A percentile compares a stretch with the other conserved stretches of the same genome.
Evolutionary conservation across 2,113 vertebrate genomes (phyloP).

Genomic region (Gobiocypris rarus): DNA sequence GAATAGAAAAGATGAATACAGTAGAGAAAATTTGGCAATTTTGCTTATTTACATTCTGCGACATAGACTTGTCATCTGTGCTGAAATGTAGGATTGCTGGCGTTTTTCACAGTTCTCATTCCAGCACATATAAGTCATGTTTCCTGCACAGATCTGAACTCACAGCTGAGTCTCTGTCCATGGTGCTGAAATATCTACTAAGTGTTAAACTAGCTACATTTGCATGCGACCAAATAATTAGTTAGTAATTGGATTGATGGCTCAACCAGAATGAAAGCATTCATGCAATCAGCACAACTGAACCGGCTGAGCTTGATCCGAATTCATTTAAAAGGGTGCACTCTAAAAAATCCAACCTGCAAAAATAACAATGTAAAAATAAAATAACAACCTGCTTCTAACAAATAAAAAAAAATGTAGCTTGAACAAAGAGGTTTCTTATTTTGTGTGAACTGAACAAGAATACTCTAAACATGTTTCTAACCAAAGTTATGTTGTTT

Average conservation of each 20-base stretch:
- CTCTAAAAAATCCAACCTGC: background rate
- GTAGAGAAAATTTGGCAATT: conserved; percentile 25
- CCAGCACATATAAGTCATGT: conserved; percentile 10
- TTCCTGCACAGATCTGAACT: background rate
- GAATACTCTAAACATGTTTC: background rate
- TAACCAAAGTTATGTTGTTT: background rate
- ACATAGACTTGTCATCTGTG: conserved; percentile 23
- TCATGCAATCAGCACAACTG: too few relatives aligned
- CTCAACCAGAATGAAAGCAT: background rate
- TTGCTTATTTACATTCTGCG: conserved; percentile 30
- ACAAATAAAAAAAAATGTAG: background rate
- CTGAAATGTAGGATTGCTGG: background rate
- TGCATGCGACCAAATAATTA: background rate
- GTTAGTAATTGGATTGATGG: background rate
- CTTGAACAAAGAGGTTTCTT: background rate
- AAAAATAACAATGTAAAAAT: background rate
- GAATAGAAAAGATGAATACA: conserved; percentile 31
- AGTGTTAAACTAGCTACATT: background rate
- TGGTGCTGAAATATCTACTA: conserved; percentile 25
- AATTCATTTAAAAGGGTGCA: background rate
- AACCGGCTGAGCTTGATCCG: too few relatives aligned
- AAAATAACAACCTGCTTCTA: too few relatives aligned
- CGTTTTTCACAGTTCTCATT: background rate
- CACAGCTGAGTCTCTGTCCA: conserved; percentile 24
- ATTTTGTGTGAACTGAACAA: background rate